These are phyloP conservation scores for Baccha elongata DNA, from an alignment of 2,888 invertebrate species.

Conservation along the genomic window DNA sequence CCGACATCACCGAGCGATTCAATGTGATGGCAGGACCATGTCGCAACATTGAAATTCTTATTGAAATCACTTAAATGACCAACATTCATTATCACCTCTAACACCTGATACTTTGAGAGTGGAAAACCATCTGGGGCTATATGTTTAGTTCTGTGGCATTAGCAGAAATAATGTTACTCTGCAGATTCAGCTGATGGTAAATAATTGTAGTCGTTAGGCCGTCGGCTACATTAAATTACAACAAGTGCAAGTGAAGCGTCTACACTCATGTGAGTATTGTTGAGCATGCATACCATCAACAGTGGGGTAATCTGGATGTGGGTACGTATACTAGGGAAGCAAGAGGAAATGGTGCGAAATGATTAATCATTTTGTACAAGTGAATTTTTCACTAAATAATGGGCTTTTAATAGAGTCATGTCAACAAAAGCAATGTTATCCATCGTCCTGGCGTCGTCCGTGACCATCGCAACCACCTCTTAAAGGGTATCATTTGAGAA, in stretches of 20 bases:
- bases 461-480: background rate
- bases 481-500: constrained; percentile 4
- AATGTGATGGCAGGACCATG: constrained; percentile 11
- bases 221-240: constrained; percentile 65
- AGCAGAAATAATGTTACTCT: constrained; percentile 65
- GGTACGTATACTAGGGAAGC: background rate
- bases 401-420: constrained; percentile 72
- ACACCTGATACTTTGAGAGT: constrained; percentile 71
- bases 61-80: constrained; percentile 73
- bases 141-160: constrained; percentile 69
- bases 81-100: constrained; percentile 73
- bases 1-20: constrained; percentile 5
- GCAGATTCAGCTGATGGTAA: constrained; percentile 63
- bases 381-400: constrained; percentile 66
- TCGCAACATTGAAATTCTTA: constrained; percentile 63
- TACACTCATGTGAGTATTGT: constrained; percentile 10
- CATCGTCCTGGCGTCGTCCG: constrained; percentile 10
- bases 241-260: constrained; percentile 63
- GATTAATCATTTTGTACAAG: constrained; percentile 69
- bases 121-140: constrained; percentile 68
- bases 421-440: constrained; percentile 69
- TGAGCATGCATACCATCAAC: no score
- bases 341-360: constrained; percentile 66
- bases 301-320: background rate
- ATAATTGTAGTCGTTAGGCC: constrained; percentile 72